phyloP scores from a whole-genome alignment of 2,888 invertebrate species.

The Biston betularia region DNA sequence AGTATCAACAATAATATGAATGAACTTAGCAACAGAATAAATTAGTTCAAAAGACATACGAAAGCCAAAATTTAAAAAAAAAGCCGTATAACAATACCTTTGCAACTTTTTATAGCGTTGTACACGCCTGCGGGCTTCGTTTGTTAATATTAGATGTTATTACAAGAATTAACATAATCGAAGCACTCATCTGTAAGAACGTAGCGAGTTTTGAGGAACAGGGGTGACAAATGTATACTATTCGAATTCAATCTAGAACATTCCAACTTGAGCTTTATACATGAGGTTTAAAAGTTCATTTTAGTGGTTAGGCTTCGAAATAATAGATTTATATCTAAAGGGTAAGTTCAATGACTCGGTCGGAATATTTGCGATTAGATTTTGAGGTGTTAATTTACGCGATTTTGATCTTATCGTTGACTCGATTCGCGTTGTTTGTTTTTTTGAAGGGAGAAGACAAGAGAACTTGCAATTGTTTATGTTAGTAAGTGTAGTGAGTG shows the following conservation, averaged over 20 bases:
- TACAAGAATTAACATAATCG: conserved; percentile 73
- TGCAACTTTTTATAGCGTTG: conserved; percentile 46
- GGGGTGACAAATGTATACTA: conserved; percentile 52
- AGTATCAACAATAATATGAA: too few relatives aligned
- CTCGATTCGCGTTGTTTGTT: conserved; percentile 10
- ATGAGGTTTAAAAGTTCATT: conserved; percentile 15
- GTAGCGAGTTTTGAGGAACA: conserved; percentile 48
- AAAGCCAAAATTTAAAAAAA: conserved; percentile 22
- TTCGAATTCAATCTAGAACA: background rate
- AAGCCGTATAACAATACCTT: conserved; percentile 33
- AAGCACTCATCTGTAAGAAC: conserved; percentile 69
- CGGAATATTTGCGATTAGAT: conserved; percentile 50
- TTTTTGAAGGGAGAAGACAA: background rate
- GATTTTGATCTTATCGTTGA: conserved; percentile 36
- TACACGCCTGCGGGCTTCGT: conserved; percentile 39
- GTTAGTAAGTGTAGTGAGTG: too few relatives aligned
- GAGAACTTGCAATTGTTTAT: too few relatives aligned
- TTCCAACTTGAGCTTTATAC: conserved; percentile 25
- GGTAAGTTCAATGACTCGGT: conserved; percentile 60
- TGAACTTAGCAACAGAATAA: conserved; percentile 9
- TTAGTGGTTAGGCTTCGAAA: conserved; percentile 11
- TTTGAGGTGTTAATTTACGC: conserved; percentile 59
- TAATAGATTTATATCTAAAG: conserved; percentile 46
- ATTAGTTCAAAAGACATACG: conserved; percentile 19
- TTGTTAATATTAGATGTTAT: conserved; percentile 68